These are phyloP conservation scores for Enteromius paludinosus DNA, from an alignment of 2,797 vertebrate species.

Conservation along the genomic window DNA sequence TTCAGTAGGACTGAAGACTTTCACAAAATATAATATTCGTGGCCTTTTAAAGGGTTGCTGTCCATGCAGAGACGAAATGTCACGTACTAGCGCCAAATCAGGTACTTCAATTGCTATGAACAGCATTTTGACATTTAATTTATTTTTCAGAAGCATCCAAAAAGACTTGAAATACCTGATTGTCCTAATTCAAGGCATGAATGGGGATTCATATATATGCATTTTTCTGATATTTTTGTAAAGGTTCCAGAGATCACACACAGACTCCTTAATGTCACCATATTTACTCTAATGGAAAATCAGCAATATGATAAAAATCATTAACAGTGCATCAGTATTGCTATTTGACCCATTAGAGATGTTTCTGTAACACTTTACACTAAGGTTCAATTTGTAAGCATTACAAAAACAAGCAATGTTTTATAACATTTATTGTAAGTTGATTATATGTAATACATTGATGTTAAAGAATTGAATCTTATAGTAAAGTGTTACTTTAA, in stretches of 20 bases:
- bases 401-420: neutral
- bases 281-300: conserved; percentile 22
- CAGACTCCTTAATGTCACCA: neutral
- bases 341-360: conserved; percentile 33
- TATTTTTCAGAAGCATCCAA: conserved; percentile 18
- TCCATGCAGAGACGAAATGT: conserved; percentile 42
- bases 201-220: neutral
- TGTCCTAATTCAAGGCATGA: conserved; percentile 42
- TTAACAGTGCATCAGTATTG: conserved; percentile 29
- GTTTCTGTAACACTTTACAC: conserved; percentile 21
- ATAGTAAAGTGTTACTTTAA: conserved; percentile 5
- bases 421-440: neutral
- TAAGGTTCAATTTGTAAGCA: neutral
- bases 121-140: conserved; percentile 28
- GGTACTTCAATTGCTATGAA: conserved; percentile 50
- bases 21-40: neutral
- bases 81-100: conserved; percentile 51
- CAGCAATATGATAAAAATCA: conserved; percentile 36
- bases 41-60: conserved; percentile 55
- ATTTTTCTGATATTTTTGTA: neutral
- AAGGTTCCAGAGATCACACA: conserved; percentile 19
- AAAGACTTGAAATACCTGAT: conserved; percentile 46
- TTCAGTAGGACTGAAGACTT: neutral
- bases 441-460: neutral
- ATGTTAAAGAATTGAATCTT: conserved; percentile 7